Evolutionary conservation across 2,797 vertebrate genomes (phyloP).

Genomic region (Mastacembelus armatus): DNA sequence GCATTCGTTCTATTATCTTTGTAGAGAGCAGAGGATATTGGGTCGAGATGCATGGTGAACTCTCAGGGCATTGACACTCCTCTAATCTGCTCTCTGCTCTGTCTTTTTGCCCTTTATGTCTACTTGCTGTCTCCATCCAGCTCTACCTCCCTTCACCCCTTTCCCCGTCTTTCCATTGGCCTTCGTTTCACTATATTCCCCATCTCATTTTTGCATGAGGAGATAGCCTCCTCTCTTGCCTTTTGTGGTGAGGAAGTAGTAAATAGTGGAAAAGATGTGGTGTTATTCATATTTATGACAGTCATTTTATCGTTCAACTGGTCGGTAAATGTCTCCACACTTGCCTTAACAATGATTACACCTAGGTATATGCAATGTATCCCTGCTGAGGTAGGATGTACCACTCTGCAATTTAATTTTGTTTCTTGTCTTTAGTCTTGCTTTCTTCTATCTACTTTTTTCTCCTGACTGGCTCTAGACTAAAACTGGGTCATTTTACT

Average conservation of each 20-base stretch:
- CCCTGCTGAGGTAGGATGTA: constrained; percentile 6
- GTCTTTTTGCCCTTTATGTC: constrained; percentile 64
- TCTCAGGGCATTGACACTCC: constrained; percentile 68
- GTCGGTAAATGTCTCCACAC: constrained; percentile 20
- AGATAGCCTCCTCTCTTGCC: background rate
- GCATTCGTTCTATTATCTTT: constrained; percentile 75
- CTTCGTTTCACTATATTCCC: constrained; percentile 23
- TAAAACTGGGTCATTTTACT: constrained; percentile 46
- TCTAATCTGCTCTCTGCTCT: constrained; percentile 73
- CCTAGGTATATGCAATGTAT: constrained; percentile 6
- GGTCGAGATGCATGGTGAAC: constrained; percentile 73
- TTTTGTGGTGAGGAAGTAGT: constrained; percentile 6
- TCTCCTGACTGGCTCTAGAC: constrained; percentile 17
- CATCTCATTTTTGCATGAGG: constrained; percentile 8
- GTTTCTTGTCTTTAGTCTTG: constrained; percentile 23
- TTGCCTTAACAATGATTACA: constrained; percentile 17
- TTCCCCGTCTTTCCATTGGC: constrained; percentile 19
- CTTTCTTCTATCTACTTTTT: constrained; percentile 15
- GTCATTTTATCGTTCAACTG: constrained; percentile 15
- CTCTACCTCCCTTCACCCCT: constrained; percentile 40
- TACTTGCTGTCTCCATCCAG: constrained; percentile 63
- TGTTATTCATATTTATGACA: constrained; percentile 22
- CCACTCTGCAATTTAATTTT: constrained; percentile 9
- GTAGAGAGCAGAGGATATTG: constrained; percentile 76
- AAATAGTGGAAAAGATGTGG: constrained; percentile 1